Base-by-base conservation (phyloP, 2,797 vertebrate genomes). In the Coregonus suidteri region DNA sequence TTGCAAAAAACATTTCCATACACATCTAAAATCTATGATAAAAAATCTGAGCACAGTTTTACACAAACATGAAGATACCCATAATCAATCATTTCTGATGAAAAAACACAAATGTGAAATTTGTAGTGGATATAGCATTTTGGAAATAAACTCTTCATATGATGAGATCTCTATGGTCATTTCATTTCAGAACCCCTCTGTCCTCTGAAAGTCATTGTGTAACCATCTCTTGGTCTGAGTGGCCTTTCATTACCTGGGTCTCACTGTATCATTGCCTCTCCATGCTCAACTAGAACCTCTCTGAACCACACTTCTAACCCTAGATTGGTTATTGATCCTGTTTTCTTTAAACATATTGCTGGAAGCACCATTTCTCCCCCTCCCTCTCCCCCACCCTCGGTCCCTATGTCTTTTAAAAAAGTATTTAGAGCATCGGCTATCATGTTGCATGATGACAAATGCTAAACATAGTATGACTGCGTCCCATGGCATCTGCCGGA, bases 271-370 rank as follows among this genome's bases (percentile, higher is more conserved):
- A 92, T 89, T 90, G 89, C 85, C 89, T 85, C 86, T 41, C 82
- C 67, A 1, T 83, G 87, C 80, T 85, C 79, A 81, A 71, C 77
- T 86, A 87, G 91, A 93, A 84, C 89, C 90, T 80, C 81, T 85
- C 85, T 79, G 18, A 64, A 64, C 59, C 20, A 14, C 59, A 25
- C 59, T 13, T 64, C 83, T 87, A 84, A 87, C 83, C 80, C 76
- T 74, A 94, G 91, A 95, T 94, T 94, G 94, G 84, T 93, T 95
- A 95, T 95, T 90, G 94, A 95, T 94, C 88, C 83, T 62, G 82
- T 88, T 89, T 91, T 89, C 83, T 88, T 88, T 81, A 88, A 84
- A 81, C 83, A 88, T 91, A 87, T 87, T 86, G 88, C 88, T 18
- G 53, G 73, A 64, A 86, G 80, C 87, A 76, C 85, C 77, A 78